Percentiles rank a stretch among this genome's conserved stretches.
Evolutionary conservation across 2,113 vertebrate genomes (phyloP).

Genomic region (Plestiodon gilberti): DNA sequence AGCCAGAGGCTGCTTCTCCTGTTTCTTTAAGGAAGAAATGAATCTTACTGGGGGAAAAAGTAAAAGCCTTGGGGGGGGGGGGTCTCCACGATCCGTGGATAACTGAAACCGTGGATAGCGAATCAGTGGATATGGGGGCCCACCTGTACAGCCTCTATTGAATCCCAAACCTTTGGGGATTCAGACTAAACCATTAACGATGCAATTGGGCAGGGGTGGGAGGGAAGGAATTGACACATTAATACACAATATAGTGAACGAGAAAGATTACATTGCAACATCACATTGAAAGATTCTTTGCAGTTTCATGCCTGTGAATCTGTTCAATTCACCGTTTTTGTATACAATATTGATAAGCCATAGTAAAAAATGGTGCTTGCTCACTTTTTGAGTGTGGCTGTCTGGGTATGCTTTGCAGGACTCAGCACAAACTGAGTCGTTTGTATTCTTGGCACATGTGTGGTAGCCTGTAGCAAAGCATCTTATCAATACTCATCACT

Average conservation of each 20-base stretch:
- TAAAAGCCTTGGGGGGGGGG: no score
- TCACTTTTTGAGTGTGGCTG: background rate
- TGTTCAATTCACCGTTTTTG: background rate
- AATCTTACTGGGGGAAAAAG: no score
- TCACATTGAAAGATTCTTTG: background rate
- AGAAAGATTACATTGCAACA: background rate
- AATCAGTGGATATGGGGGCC: no score
- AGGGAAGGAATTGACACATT: background rate
- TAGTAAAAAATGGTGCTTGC: background rate
- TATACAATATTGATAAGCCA: background rate
- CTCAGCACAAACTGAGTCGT: constrained; percentile 2
- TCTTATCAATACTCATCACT: constrained; percentile 16
- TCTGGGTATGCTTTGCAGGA: background rate
- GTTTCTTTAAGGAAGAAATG: no score
- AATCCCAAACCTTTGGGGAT: background rate
- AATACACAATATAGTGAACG: background rate
- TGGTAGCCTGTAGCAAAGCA: background rate
- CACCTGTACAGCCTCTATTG: no score
- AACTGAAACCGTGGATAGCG: no score
- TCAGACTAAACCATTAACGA: background rate
- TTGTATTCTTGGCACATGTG: background rate
- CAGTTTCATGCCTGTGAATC: background rate
- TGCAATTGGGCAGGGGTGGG: no score
- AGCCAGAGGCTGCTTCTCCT: no score
- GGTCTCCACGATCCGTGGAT: no score